Evolutionary conservation across 2,888 invertebrate genomes (phyloP).

Genomic region (Teinopalpus imperialis): DNA sequence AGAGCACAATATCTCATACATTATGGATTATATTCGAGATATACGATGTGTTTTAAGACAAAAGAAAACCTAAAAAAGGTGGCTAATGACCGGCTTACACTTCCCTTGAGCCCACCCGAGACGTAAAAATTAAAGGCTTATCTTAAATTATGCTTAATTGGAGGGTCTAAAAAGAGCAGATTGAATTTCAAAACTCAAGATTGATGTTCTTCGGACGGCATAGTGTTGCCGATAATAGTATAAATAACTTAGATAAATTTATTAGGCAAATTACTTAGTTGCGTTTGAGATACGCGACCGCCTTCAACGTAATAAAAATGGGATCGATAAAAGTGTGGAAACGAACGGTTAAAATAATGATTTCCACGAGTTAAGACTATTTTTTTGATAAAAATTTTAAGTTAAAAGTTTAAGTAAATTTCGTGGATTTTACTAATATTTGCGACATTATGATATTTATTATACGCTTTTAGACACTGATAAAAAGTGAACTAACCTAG

Average conservation of each 20-base stretch:
- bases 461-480: too few species aligned
- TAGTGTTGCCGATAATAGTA: constrained; percentile 50
- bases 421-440: too few species aligned
- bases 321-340: neutral
- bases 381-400: too few species aligned
- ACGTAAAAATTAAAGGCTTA: constrained; percentile 77
- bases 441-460: too few species aligned
- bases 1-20: constrained; percentile 65
- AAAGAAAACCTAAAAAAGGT: constrained; percentile 61
- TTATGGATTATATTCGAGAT: constrained; percentile 72
- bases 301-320: constrained; percentile 25
- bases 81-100: constrained; percentile 73
- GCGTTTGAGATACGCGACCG: constrained; percentile 19
- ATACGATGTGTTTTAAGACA: constrained; percentile 69
- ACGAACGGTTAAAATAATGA: neutral
- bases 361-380: neutral
- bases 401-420: too few species aligned
- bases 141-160: constrained; percentile 80
- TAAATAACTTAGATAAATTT: constrained; percentile 48
- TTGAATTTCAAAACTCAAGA: constrained; percentile 74
- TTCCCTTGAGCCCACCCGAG: constrained; percentile 72
- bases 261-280: constrained; percentile 49
- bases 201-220: constrained; percentile 64
- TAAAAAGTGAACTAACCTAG: too few species aligned
- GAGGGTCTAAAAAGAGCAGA: constrained; percentile 70